Conservation (phyloP, 2,797 vertebrate genomes). For the Gorsachius magnificus region DNA sequence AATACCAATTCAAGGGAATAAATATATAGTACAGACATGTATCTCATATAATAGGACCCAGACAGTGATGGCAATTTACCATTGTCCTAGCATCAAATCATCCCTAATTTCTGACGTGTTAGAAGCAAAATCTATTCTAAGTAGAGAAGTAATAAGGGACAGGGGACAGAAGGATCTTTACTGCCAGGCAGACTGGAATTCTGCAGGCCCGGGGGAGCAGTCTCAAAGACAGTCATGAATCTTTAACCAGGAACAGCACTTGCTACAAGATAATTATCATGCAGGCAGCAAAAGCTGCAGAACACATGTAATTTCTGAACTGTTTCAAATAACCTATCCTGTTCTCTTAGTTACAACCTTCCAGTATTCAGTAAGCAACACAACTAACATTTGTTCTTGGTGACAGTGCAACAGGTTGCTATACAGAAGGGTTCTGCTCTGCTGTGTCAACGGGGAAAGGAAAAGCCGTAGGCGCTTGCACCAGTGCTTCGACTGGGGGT, state of each 20-base stretch:
- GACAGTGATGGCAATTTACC: neutral
- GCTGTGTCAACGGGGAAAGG: neutral
- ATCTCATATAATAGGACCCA: neutral
- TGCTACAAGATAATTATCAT: slow-evolving; percentile 49
- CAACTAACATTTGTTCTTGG: neutral
- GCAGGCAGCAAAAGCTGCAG: slow-evolving; percentile 46
- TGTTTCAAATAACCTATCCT: slow-evolving; percentile 25
- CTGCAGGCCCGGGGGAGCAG: slow-evolving; percentile 3
- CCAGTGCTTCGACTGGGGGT: neutral
- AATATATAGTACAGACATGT: neutral
- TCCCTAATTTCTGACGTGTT: slow-evolving; percentile 9
- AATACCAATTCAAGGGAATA: neutral
- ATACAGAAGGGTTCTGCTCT: neutral
- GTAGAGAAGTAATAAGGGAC: neutral
- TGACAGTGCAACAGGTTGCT: neutral
- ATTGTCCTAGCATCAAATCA: neutral
- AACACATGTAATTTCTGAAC: slow-evolving; percentile 45
- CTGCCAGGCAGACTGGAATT: slow-evolving; percentile 36
- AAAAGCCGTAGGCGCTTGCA: neutral
- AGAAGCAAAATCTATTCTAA: slow-evolving; percentile 4
- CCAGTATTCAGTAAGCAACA: slow-evolving; percentile 5
- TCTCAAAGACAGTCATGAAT: slow-evolving; percentile 48
- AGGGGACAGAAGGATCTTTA: slow-evolving; percentile 18
- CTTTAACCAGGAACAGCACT: slow-evolving; percentile 63
- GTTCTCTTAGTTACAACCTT: neutral